These are phyloP conservation scores for Hemibagrus guttatus DNA, from an alignment of 2,797 vertebrate species.

Conservation along the genomic window DNA sequence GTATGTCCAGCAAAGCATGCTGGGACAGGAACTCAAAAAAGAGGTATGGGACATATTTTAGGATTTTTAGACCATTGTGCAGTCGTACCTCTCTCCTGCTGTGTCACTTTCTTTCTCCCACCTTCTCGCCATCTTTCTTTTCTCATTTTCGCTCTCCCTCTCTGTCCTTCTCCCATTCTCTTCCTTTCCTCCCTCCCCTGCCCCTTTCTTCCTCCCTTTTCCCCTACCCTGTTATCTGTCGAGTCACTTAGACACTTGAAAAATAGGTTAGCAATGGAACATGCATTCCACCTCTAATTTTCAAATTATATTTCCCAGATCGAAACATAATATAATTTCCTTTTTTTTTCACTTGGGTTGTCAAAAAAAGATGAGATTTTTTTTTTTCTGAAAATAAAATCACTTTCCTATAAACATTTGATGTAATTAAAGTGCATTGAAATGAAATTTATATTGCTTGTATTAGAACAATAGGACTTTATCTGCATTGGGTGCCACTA, in stretches of 20 bases:
- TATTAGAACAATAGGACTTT: slow-evolving; percentile 8
- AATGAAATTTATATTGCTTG: slow-evolving; percentile 19
- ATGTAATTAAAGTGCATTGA: slow-evolving; percentile 28
- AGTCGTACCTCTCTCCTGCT: not conserved
- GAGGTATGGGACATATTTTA: not conserved
- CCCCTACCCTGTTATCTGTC: not conserved
- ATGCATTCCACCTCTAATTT: slow-evolving; percentile 7
- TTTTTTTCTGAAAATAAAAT: slow-evolving; percentile 1
- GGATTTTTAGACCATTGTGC: slow-evolving; percentile 16
- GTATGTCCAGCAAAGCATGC: slow-evolving; percentile 14
- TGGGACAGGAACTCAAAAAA: not conserved
- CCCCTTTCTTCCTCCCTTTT: not conserved
- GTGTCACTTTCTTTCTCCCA: not conserved
- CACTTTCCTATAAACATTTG: slow-evolving; percentile 23
- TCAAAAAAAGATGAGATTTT: slow-evolving; percentile 14
- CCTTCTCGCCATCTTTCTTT: not conserved
- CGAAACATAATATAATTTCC: slow-evolving; percentile 27
- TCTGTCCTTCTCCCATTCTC: not conserved
- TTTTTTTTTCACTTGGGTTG: slow-evolving; percentile 22
- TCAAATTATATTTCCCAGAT: slow-evolving; percentile 31
- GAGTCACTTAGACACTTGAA: slow-evolving; percentile 10
- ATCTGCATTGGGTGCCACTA: not conserved
- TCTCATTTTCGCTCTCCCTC: no score
- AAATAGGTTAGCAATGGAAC: slow-evolving; percentile 22
- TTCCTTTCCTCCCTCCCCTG: not conserved